phyloP scores from a whole-genome alignment of 2,888 invertebrate genomes.

The Germaria angustata region DNA sequence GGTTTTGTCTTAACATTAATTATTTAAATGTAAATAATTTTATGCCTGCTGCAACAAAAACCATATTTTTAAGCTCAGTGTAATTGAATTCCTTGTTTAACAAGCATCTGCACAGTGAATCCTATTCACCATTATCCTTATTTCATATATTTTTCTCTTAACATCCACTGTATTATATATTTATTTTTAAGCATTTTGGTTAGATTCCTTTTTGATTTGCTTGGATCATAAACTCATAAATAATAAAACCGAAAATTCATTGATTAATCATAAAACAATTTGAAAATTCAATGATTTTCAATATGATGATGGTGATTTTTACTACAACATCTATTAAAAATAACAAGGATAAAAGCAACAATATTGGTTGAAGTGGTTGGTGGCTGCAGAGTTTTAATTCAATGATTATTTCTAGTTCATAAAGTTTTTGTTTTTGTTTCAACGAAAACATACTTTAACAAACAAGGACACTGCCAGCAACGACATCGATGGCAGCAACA shows the following conservation, averaged over 20 bases:
- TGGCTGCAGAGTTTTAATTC: slow-evolving; percentile 71
- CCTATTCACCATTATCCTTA: not conserved
- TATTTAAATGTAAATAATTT: no score
- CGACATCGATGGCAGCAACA: not conserved
- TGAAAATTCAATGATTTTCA: slow-evolving; percentile 53
- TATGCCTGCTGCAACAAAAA: no score
- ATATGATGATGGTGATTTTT: slow-evolving; percentile 9
- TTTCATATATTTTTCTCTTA: not conserved
- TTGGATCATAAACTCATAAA: slow-evolving; percentile 40
- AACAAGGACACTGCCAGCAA: slow-evolving; percentile 28
- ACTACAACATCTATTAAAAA: not conserved
- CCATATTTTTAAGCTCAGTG: no score
- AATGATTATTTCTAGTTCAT: slow-evolving; percentile 80
- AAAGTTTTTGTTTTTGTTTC: slow-evolving; percentile 72
- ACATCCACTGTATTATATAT: not conserved
- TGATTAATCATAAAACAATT: slow-evolving; percentile 61
- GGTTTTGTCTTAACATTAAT: no score
- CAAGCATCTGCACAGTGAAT: not conserved
- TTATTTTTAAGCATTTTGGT: not conserved
- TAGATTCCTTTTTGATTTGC: slow-evolving; percentile 2
- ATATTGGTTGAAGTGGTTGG: slow-evolving; percentile 37
- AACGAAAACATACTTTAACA: slow-evolving; percentile 26
- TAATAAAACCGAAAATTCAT: slow-evolving; percentile 34
- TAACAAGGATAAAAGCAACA: slow-evolving; percentile 10
- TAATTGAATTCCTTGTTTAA: no score